phyloP scores from a whole-genome alignment of 1,140 invertebrate genomes.

The Drosophila oshimai region DNA sequence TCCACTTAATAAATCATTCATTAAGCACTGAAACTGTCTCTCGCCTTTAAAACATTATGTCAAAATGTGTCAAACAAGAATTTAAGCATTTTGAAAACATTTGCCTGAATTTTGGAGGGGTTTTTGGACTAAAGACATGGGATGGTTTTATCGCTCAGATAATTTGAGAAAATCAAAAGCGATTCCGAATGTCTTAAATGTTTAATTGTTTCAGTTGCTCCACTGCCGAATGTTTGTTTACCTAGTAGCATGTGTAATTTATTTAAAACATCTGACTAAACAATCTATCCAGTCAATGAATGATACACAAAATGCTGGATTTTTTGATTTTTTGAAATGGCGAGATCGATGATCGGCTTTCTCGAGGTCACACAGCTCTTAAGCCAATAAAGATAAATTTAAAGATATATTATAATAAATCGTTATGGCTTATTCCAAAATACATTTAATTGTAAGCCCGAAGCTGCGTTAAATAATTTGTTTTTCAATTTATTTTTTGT shows the following conservation, averaged over 20 bases:
- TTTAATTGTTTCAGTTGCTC: constrained; percentile 22
- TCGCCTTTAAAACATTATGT: constrained; percentile 19
- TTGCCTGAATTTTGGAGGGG: background rate
- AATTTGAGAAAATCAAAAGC: constrained; percentile 16
- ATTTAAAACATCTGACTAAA: constrained; percentile 50
- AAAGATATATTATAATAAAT: background rate
- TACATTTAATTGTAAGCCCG: no score
- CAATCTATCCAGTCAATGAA: constrained; percentile 33
- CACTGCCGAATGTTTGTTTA: constrained; percentile 46
- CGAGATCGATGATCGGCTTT: background rate
- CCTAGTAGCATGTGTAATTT: constrained; percentile 40
- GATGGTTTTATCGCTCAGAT: constrained; percentile 10
- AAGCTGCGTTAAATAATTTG: background rate
- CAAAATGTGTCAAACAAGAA: constrained; percentile 40
- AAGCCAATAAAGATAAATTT: background rate
- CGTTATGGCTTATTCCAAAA: no score
- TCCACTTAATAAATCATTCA: constrained; percentile 32
- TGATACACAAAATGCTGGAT: constrained; percentile 16
- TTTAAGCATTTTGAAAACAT: constrained; percentile 35
- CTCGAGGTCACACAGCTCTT: background rate
- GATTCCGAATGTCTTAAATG: constrained; percentile 35
- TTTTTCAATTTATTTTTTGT: background rate
- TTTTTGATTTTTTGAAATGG: background rate
- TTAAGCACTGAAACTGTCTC: constrained; percentile 40
- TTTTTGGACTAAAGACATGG: background rate